Percentiles rank a stretch among this genome's conserved stretches.
These are phyloP conservation scores for Stichopus chloronotus DNA, from an alignment of 35 echinoderm and acorn worm species.

Conservation along the genomic window DNA sequence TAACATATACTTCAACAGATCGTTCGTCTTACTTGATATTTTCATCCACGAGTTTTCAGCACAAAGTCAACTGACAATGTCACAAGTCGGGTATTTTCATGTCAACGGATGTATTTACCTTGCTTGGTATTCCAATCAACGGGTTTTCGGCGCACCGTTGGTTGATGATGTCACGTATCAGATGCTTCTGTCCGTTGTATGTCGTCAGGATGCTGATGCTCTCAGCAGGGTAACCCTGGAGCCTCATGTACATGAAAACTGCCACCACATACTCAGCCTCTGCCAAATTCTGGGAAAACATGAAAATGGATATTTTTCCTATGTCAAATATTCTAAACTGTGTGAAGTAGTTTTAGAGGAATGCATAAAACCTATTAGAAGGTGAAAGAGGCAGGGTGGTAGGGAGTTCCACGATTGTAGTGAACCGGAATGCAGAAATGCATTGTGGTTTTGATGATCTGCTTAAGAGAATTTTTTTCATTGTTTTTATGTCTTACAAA, in stretches of 20 bases:
- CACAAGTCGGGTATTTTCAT: no score
- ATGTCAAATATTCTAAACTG: neutral
- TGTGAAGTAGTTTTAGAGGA: neutral
- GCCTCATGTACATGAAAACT: constrained; percentile 96
- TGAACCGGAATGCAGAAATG: no score
- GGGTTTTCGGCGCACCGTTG: constrained; percentile 91
- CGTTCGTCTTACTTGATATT: no score
- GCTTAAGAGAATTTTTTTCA: no score
- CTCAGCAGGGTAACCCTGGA: constrained; percentile 89
- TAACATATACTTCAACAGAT: no score
- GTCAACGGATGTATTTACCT: constrained; percentile 24
- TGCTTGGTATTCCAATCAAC: constrained; percentile 86
- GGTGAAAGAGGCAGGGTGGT: neutral
- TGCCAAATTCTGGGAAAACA: constrained; percentile 71
- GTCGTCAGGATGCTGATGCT: constrained; percentile 92
- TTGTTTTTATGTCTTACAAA: no score
- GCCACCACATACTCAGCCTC: constrained; percentile 98
- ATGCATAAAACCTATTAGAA: neutral
- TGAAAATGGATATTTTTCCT: neutral
- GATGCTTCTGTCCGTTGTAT: constrained; percentile 98
- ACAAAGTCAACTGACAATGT: no score
- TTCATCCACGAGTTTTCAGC: no score
- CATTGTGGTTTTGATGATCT: no score
- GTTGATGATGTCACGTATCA: constrained; percentile 95
- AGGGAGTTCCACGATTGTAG: neutral